phyloP scores from a whole-genome alignment of 2,113 vertebrate species.

The Semicossyphus pulcher region DNA sequence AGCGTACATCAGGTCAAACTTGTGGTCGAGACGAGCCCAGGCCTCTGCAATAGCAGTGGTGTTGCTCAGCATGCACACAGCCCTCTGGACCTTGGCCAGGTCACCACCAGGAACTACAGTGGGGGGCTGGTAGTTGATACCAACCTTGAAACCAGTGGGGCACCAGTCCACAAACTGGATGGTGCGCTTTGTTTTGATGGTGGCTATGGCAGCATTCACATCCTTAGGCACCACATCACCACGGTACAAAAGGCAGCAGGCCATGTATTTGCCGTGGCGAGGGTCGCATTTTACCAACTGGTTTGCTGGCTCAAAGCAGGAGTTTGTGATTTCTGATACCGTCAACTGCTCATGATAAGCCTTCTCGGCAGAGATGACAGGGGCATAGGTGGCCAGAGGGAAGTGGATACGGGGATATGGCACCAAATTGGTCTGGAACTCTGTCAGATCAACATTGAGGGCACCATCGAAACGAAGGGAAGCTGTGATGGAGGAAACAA shows the following conservation, averaged over 20 bases:
- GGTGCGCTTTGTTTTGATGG: slow-evolving; percentile 86
- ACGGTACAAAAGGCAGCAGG: slow-evolving; percentile 85
- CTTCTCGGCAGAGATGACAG: slow-evolving; percentile 84
- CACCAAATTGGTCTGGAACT: slow-evolving; percentile 87
- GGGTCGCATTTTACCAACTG: slow-evolving; percentile 86
- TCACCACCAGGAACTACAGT: neutral
- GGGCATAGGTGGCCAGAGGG: slow-evolving; percentile 83
- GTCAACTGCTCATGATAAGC: slow-evolving; percentile 82
- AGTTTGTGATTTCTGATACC: neutral
- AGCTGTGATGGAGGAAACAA: slow-evolving; percentile 84
- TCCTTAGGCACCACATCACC: slow-evolving; percentile 88
- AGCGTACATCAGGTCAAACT: slow-evolving; percentile 86
- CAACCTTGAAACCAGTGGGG: slow-evolving; percentile 44
- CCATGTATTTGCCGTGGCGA: slow-evolving; percentile 85
- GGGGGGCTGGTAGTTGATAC: neutral
- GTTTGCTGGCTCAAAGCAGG: slow-evolving; percentile 70
- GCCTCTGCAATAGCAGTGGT: slow-evolving; percentile 87
- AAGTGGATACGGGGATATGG: slow-evolving; percentile 82
- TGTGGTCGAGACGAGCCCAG: slow-evolving; percentile 87
- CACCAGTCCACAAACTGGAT: slow-evolving; percentile 88
- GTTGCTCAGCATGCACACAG: slow-evolving; percentile 86
- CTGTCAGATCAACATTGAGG: slow-evolving; percentile 90
- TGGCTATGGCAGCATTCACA: slow-evolving; percentile 86
- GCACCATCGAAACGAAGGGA: slow-evolving; percentile 88
- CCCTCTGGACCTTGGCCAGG: slow-evolving; percentile 68